Conservation (phyloP, 2,113 vertebrate genomes). For the Malurus alboscapulatus region DNA sequence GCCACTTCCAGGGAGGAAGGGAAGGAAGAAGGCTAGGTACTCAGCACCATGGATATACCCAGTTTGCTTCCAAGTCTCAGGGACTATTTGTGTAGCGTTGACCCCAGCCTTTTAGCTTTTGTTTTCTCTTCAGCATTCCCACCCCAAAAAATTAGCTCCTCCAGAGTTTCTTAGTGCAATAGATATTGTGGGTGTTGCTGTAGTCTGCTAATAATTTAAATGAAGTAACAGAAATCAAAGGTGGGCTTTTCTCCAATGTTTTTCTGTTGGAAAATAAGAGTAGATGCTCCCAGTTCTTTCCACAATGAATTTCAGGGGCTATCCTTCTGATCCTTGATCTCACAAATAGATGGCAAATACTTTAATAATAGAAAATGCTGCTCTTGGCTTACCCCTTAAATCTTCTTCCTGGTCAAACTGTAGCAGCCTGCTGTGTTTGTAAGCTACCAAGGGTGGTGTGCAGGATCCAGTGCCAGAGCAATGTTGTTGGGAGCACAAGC, state of each 20-base stretch:
- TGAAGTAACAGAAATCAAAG: background rate
- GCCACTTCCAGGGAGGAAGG: background rate
- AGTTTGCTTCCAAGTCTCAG: background rate
- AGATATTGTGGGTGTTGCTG: background rate
- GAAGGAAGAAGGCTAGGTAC: background rate
- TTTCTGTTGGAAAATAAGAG: background rate
- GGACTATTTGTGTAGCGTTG: background rate
- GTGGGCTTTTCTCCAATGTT: background rate
- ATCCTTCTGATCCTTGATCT: background rate
- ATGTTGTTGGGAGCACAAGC: background rate
- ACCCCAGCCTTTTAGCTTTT: background rate
- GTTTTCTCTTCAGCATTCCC: background rate
- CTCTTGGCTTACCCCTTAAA: background rate
- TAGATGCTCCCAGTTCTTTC: background rate
- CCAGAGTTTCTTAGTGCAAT: background rate
- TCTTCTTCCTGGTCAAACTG: background rate
- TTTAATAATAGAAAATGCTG: background rate
- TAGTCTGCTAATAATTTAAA: background rate
- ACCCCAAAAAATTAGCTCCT: background rate
- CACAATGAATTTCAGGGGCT: background rate
- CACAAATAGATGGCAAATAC: background rate
- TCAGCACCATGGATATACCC: background rate
- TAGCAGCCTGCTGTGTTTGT: background rate
- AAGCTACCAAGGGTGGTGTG: background rate
- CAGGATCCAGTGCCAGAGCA: background rate